These are phyloP conservation scores for Grallaria varia DNA, from an alignment of 2,113 vertebrate genomes.

Conservation along the genomic window DNA sequence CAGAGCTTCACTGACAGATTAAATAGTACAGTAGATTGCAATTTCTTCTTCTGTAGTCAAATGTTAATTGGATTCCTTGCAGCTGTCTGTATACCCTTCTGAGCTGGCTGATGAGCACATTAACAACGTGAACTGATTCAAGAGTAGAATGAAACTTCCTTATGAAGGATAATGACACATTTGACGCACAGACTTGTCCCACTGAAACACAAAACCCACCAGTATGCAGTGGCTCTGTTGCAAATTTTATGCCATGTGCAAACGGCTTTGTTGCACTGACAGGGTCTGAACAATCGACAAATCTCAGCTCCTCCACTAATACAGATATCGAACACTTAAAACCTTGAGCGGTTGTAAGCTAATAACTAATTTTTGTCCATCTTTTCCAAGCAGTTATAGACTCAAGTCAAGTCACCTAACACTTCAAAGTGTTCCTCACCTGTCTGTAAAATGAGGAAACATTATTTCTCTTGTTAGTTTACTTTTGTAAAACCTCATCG, in stretches of 20 bases:
- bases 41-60: slow-evolving; percentile 50
- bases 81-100: slow-evolving; percentile 40
- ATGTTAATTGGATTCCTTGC: slow-evolving; percentile 52
- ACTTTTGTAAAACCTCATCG: neutral
- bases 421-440: neutral
- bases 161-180: slow-evolving; percentile 6
- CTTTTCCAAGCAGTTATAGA: neutral
- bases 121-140: slow-evolving; percentile 48
- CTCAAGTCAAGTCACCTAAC: neutral
- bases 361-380: neutral
- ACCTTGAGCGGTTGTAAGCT: accelerated
- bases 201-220: neutral
- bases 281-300: accelerated
- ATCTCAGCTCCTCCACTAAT: neutral
- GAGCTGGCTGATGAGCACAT: slow-evolving; percentile 5
- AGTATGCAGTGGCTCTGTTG: neutral
- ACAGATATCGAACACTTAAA: neutral
- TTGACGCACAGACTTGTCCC: neutral
- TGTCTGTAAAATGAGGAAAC: neutral
- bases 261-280: neutral
- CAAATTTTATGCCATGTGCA: neutral
- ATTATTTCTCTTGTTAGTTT: neutral
- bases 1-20: neutral
- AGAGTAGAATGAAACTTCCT: neutral
- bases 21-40: slow-evolving; percentile 23